Conservation (phyloP, 2,113 vertebrate genomes). For the Neofelis nebulosa region DNA sequence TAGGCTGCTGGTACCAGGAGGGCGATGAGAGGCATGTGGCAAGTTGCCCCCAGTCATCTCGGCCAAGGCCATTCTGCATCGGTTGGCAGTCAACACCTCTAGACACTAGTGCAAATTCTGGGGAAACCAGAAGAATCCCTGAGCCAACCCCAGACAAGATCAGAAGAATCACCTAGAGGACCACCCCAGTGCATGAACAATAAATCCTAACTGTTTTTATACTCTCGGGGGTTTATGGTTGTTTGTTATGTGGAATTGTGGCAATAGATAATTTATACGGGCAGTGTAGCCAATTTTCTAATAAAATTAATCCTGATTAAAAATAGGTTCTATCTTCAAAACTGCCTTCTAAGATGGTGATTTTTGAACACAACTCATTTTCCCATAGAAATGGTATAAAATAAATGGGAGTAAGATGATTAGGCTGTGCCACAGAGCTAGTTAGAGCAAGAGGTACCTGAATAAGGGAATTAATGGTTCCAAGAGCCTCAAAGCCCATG, state of each 20-base stretch:
- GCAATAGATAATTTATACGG: not conserved
- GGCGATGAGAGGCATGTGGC: not conserved
- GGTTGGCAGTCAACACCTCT: not conserved
- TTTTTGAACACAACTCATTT: not conserved
- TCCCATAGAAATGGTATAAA: constrained; percentile 12
- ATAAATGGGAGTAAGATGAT: not conserved
- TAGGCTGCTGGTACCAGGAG: not conserved
- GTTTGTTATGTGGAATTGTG: not conserved
- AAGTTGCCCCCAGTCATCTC: no score
- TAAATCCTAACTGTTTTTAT: not conserved
- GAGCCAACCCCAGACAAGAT: not conserved
- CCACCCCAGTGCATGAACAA: not conserved
- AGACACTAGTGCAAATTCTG: not conserved
- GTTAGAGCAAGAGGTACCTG: not conserved
- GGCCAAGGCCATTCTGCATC: not conserved
- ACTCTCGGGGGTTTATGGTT: not conserved
- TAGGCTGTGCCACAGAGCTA: not conserved
- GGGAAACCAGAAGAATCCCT: not conserved
- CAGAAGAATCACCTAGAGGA: not conserved
- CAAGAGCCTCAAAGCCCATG: not conserved
- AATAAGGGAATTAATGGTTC: not conserved
- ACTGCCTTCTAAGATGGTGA: not conserved
- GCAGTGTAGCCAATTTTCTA: not conserved
- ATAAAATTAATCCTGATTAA: not conserved
- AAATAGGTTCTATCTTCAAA: not conserved